Evolutionary conservation across 2,888 invertebrate genomes (phyloP).

Genomic region (Eupithecia subfuscata): DNA sequence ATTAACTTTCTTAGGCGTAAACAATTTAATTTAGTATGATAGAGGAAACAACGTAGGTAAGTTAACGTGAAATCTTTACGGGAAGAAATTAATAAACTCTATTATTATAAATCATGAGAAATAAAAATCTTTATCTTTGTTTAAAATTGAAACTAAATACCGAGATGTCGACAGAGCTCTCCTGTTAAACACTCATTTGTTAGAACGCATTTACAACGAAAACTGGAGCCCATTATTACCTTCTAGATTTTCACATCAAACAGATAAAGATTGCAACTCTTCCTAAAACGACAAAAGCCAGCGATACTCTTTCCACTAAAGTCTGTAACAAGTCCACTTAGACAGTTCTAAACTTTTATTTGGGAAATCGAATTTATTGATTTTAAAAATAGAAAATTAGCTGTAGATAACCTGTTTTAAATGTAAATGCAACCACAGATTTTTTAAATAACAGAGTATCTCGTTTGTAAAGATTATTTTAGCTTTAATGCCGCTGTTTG

Average conservation of each 20-base stretch:
- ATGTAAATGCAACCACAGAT: background rate
- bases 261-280: background rate
- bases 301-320: background rate
- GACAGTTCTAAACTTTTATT: background rate
- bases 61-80: background rate
- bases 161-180: constrained; percentile 25
- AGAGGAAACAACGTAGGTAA: background rate
- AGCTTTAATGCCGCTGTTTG: constrained; percentile 29
- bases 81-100: background rate
- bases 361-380: background rate
- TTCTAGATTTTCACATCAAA: background rate
- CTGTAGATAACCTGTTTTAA: background rate
- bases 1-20: background rate
- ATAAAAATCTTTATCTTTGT: constrained; percentile 3
- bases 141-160: constrained; percentile 26
- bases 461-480: constrained; percentile 35
- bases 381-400: background rate
- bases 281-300: background rate
- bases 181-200: constrained; percentile 27
- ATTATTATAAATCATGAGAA: background rate
- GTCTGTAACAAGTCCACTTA: background rate
- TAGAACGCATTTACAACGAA: constrained; percentile 8
- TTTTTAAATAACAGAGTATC: constrained; percentile 18
- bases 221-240: background rate
- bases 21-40: background rate